Base-by-base conservation (phyloP, 2,888 invertebrate genomes). In the Cremastinae sp. region DNA sequence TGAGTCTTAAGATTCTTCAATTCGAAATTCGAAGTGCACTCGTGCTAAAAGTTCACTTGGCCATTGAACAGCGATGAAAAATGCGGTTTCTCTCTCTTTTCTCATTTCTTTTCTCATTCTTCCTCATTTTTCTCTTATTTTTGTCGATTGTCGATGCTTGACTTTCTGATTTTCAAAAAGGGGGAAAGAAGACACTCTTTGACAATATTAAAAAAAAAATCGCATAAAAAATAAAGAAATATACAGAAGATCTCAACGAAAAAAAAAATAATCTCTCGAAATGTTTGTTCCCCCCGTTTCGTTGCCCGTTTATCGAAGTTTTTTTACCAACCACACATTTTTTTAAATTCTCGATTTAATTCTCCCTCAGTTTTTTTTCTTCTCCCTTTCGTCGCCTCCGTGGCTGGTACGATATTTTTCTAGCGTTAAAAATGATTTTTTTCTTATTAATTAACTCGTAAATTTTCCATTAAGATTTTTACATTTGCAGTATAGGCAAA, bases 71-170 rank as follows among this genome's bases (percentile, higher is more conserved):
- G 58, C 51, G 59, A 5, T 61, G 49, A 61, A 69, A 58, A 59
- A 62, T 12, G 51, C 62, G 14, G 5, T 54, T 34, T 59, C 59
- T 28, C 53, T 12, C 16, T 51, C 10, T n/a, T 9, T 9, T 41
- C 10, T 41, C 12, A 4, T 9, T 41, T 61, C 51, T 41, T 38
- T 66, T 61, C 74, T 59, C 10, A 43, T 28, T 41, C 34, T 5
- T 61, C 2, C 43, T 53, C 18, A 36, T 51, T 65, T 70, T 47
- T 61, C 10, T 47, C 47, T 38, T 64, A 64, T 14, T 56, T 49
- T 80, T 84, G 82, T 87, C 85, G 89, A 89, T 89, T 89, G 89
- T 89, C 89, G 86, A 88, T 87, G 89, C 89, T 89, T 85, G 86
- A 88, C 89, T 89, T 89, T 89, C 89, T 84, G 83, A 83, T 82